These are phyloP conservation scores for Cynaeus angustus DNA, from an alignment of 2,888 invertebrate species.

Conservation along the genomic window DNA sequence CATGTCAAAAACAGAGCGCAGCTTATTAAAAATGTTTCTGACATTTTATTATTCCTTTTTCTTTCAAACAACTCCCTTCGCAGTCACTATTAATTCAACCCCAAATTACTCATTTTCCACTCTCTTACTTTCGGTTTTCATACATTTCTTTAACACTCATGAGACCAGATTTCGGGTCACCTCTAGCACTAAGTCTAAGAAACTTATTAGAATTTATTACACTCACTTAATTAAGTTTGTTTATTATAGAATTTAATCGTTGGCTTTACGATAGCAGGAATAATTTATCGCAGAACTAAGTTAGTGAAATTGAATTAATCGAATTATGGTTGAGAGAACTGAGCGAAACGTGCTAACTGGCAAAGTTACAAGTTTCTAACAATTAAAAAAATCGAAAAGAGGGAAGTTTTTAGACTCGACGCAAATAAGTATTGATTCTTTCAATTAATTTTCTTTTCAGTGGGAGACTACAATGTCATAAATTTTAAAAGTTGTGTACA, in stretches of 20 bases:
- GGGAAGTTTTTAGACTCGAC: not conserved
- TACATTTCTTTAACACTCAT: not conserved
- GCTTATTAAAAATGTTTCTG: conserved; percentile 11
- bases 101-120: not conserved
- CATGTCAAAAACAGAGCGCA: not conserved
- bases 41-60: conserved; percentile 1
- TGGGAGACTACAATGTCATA: not conserved
- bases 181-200: not conserved
- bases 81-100: too few species aligned
- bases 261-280: conserved; percentile 3
- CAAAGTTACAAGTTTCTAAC: not conserved
- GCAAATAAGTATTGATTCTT: conserved; percentile 4
- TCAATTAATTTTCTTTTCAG: not conserved
- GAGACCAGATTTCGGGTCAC: not conserved
- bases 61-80: not conserved
- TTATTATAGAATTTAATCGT: conserved; percentile 12
- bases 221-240: conserved; percentile 20
- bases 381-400: too few species aligned
- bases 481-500: conserved; percentile 1
- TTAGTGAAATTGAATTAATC: conserved; percentile 11
- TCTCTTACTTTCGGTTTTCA: not conserved
- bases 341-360: too few species aligned
- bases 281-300: conserved; percentile 2
- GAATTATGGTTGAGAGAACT: not conserved
- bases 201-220: conserved; percentile 15